Percentiles rank a stretch among this genome's conserved stretches.
phyloP scores from a whole-genome alignment of 2,113 vertebrate genomes.

The Theristicus caerulescens region DNA sequence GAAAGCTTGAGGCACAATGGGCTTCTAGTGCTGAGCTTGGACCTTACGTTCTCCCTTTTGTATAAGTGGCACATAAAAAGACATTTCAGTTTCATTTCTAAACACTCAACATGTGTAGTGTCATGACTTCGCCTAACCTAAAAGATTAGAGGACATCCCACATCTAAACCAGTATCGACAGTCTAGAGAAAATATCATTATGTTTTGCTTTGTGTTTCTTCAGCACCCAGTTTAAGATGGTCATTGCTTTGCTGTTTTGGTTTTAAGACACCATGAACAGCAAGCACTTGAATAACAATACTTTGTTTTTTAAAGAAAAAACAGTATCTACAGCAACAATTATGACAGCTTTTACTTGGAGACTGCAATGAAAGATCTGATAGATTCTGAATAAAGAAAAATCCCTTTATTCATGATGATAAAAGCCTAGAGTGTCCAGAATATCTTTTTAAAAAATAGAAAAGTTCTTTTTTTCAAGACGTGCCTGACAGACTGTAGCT shows the following conservation, averaged over 20 bases:
- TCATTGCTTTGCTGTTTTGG: not conserved
- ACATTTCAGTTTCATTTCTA: not conserved
- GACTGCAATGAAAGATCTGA: not conserved
- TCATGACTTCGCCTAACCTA: not conserved
- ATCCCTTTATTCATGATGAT: not conserved
- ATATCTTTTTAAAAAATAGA: not conserved
- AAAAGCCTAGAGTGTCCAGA: not conserved
- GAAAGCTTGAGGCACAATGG: not conserved
- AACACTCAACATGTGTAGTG: not conserved
- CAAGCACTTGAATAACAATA: not conserved
- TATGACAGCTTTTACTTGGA: not conserved
- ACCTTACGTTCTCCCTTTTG: not conserved
- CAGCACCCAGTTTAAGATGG: not conserved
- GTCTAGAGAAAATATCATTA: not conserved
- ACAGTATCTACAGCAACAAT: not conserved
- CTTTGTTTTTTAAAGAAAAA: not conserved
- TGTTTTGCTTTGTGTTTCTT: not conserved
- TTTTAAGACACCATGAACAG: not conserved
- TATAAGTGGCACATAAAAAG: not conserved
- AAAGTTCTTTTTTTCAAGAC: not conserved
- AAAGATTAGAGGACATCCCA: not conserved
- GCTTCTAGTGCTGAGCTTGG: not conserved
- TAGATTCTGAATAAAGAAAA: not conserved
- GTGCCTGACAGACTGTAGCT: not conserved
- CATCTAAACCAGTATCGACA: not conserved